Percentiles rank a stretch among this genome's conserved stretches.
phyloP scores from a whole-genome alignment of 1,140 invertebrate species.

The Hycleus phaleratus region DNA sequence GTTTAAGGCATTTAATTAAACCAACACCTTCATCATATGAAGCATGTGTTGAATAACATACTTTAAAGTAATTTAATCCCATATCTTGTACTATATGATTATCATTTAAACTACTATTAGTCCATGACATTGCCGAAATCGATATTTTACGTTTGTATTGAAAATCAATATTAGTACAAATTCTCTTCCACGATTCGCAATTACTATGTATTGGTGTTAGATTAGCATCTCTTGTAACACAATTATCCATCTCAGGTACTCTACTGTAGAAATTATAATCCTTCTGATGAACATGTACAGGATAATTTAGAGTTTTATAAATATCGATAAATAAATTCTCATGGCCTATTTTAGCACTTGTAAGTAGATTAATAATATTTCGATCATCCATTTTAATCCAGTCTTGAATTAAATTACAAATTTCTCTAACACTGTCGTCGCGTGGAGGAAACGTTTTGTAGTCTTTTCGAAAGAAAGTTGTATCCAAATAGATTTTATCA shows the following conservation, averaged over 20 bases:
- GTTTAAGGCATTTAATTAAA: constrained; percentile 48
- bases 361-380: constrained; percentile 47
- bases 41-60: constrained; percentile 59
- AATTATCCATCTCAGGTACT: constrained; percentile 40
- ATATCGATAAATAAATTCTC: constrained; percentile 55
- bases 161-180: too few species aligned
- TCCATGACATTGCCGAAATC: constrained; percentile 48
- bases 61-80: not conserved
- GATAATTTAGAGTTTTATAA: constrained; percentile 42
- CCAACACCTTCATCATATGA: constrained; percentile 49
- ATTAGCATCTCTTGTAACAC: constrained; percentile 38
- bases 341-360: constrained; percentile 49
- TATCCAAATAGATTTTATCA: constrained; percentile 60
- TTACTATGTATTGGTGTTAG: constrained; percentile 42
- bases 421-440: constrained; percentile 44
- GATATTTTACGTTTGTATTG: too few species aligned
- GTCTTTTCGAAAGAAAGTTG: constrained; percentile 53
- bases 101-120: not conserved
- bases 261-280: constrained; percentile 38
- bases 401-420: constrained; percentile 43
- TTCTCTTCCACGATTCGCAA: constrained; percentile 2
- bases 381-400: constrained; percentile 46
- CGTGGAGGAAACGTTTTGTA: constrained; percentile 52
- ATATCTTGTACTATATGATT: too few species aligned
- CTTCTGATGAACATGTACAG: constrained; percentile 46